phyloP scores from a whole-genome alignment of 2,797 vertebrate genomes.

The Myotis findleyi region DNA sequence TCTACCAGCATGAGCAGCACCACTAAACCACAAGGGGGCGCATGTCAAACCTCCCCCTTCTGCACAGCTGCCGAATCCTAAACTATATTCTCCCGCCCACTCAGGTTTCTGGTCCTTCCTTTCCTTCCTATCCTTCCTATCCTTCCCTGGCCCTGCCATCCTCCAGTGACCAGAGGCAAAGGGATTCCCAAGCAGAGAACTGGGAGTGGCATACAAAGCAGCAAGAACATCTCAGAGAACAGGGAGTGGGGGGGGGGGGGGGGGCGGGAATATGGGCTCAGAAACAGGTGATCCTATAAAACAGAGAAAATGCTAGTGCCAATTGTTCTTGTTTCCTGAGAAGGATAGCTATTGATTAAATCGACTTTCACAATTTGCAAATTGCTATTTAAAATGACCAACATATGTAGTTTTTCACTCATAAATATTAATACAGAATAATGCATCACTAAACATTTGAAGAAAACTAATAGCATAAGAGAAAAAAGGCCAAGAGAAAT shows the following conservation, averaged over 20 bases:
- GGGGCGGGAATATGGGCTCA: neutral
- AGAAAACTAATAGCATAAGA: slow-evolving; percentile 5
- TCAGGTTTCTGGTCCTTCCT: neutral
- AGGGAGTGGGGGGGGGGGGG: neutral
- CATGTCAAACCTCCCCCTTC: neutral
- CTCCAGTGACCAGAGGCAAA: neutral
- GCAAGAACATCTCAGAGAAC: neutral
- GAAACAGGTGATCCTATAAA: neutral
- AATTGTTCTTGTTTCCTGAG: neutral
- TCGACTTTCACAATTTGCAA: neutral
- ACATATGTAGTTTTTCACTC: neutral
- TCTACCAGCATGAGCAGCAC: neutral
- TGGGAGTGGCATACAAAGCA: neutral
- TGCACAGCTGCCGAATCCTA: neutral
- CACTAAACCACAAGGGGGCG: slow-evolving; percentile 23
- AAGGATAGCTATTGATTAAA: neutral
- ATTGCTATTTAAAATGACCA: neutral
- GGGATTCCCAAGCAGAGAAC: neutral
- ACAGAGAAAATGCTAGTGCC: neutral
- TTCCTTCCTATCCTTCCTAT: neutral
- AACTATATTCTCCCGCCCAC: neutral
- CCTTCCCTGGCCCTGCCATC: neutral
- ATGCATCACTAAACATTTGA: neutral
- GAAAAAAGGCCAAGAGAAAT: neutral
- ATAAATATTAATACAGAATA: neutral